Percentiles rank a stretch among this genome's conserved stretches.
phyloP scores from a whole-genome alignment of 2,113 vertebrate species.

The Thalassarche chlororhynchos region DNA sequence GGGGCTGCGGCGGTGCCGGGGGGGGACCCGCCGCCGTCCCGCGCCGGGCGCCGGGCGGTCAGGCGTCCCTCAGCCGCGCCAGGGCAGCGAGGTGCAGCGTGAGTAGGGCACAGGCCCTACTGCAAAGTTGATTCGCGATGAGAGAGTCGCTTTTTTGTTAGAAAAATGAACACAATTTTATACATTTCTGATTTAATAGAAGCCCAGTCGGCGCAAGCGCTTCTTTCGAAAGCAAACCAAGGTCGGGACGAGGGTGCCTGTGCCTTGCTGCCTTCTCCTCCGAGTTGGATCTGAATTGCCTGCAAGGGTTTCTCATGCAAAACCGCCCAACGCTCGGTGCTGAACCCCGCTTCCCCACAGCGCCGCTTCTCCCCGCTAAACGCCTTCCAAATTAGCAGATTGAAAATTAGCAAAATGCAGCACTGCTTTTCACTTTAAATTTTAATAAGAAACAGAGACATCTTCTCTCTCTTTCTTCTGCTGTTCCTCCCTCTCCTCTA shows the following conservation, averaged over 20 bases:
- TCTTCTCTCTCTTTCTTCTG: constrained; percentile 58
- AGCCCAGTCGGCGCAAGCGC: not conserved
- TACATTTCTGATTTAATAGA: not conserved
- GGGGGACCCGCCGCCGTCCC: not conserved
- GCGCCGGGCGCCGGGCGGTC: not conserved
- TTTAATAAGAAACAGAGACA: constrained; percentile 81
- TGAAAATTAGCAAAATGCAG: constrained; percentile 62
- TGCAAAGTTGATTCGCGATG: not conserved
- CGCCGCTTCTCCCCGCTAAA: not conserved
- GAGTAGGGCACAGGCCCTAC: not conserved
- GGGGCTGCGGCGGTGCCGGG: not conserved
- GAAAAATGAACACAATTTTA: not conserved
- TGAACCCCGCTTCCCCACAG: not conserved
- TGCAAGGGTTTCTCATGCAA: not conserved
- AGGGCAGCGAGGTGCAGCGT: not conserved
- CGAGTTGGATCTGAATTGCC: not conserved
- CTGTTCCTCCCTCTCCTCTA: constrained; percentile 74
- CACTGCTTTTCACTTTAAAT: constrained; percentile 68
- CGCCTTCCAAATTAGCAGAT: constrained; percentile 33
- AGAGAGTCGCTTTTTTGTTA: not conserved
- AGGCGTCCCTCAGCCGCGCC: not conserved
- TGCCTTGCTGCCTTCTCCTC: not conserved
- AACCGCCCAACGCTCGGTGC: not conserved
- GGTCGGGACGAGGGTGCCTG: not conserved
- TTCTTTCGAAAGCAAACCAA: not conserved